These are phyloP conservation scores for Drosophila neutralis DNA, from an alignment of 2,888 invertebrate species.

Conservation along the genomic window DNA sequence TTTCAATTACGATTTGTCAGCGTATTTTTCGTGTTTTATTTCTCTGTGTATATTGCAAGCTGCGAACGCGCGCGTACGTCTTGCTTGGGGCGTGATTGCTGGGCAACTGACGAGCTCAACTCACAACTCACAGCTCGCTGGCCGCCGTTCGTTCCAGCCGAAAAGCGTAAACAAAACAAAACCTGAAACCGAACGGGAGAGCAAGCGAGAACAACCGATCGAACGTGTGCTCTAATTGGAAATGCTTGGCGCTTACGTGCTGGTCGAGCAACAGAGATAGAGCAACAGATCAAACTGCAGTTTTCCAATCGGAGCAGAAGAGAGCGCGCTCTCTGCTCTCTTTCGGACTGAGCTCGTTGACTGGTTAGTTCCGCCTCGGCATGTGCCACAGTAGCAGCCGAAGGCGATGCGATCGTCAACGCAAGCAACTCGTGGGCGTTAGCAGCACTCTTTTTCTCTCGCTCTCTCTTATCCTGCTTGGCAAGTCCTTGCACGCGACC, in stretches of 20 bases:
- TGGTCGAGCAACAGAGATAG: slow-evolving; percentile 40
- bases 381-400: slow-evolving; percentile 79
- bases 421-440: slow-evolving; percentile 65
- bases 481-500: slow-evolving; percentile 68
- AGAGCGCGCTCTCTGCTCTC: slow-evolving; percentile 22
- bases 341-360: slow-evolving; percentile 50
- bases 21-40: slow-evolving; percentile 14
- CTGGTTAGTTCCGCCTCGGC: slow-evolving; percentile 77
- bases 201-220: slow-evolving; percentile 8
- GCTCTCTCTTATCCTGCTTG: slow-evolving; percentile 41
- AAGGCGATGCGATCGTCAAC: slow-evolving; percentile 65
- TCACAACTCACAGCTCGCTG: slow-evolving; percentile 10
- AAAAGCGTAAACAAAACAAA: slow-evolving; percentile 77
- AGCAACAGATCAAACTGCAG: slow-evolving; percentile 63
- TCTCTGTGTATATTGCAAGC: slow-evolving; percentile 13
- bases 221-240: slow-evolving; percentile 76
- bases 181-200: slow-evolving; percentile 41
- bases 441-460: slow-evolving; percentile 21
- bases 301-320: slow-evolving; percentile 81
- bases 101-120: slow-evolving; percentile 57
- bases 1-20: slow-evolving; percentile 7
- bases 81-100: slow-evolving; percentile 67
- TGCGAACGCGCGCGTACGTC: slow-evolving; percentile 72
- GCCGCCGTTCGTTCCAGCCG: slow-evolving; percentile 64
- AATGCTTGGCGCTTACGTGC: slow-evolving; percentile 25